Evolutionary conservation across 2,797 vertebrate species (phyloP).

Genomic region (Coluber constrictor): DNA sequence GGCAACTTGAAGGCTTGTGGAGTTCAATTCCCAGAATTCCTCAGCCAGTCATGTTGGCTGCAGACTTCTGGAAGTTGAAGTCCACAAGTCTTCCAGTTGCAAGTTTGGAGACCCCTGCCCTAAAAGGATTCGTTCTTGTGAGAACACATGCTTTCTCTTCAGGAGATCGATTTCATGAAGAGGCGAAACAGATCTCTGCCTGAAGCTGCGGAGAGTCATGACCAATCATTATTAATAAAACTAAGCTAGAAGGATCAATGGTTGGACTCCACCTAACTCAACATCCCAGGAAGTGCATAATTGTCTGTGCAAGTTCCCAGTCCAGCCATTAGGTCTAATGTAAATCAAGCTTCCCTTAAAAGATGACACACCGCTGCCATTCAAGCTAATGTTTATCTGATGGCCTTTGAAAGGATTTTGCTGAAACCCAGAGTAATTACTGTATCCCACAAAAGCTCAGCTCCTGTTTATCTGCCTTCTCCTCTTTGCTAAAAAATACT

Average conservation of each 20-base stretch:
- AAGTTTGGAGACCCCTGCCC: not conserved
- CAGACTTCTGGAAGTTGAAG: not conserved
- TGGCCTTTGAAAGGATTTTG: constrained; percentile 61
- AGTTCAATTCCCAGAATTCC: not conserved
- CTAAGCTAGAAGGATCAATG: not conserved
- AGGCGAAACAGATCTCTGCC: too few species aligned
- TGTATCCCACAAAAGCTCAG: constrained; percentile 65
- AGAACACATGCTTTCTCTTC: not conserved
- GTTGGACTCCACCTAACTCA: not conserved
- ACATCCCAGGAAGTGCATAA: not conserved
- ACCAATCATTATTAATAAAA: not conserved
- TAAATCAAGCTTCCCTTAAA: constrained; percentile 37
- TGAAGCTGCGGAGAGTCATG: not conserved
- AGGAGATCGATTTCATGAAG: not conserved
- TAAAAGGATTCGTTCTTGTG: not conserved
- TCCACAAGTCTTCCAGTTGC: not conserved
- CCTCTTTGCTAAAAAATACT: constrained; percentile 58
- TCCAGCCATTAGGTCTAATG: constrained; percentile 28
- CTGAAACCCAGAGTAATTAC: constrained; percentile 71
- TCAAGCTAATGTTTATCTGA: constrained; percentile 61
- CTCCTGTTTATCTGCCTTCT: constrained; percentile 48
- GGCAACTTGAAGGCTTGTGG: not conserved
- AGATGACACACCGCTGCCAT: constrained; percentile 26
- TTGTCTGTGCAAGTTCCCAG: constrained; percentile 10
- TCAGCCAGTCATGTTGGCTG: not conserved